A percentile compares a stretch with the other conserved stretches of the same genome.
phyloP scores from a whole-genome alignment of 2,797 vertebrate species.

The Alcedo quadribrachys region DNA sequence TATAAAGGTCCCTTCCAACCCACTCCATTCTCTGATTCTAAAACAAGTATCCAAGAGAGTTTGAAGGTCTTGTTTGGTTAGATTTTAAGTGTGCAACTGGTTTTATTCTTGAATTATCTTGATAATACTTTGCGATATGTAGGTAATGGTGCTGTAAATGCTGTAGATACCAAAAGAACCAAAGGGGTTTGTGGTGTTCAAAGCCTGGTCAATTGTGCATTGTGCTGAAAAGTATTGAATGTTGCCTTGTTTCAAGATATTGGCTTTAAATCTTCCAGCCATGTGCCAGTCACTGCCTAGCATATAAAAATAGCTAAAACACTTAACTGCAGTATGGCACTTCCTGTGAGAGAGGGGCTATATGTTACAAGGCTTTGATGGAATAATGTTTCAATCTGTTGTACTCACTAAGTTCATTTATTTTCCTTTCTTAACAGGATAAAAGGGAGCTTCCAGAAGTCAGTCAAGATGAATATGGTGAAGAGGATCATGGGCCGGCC shows the following conservation, averaged over 20 bases:
- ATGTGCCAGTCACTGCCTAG: neutral
- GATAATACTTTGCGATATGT: neutral
- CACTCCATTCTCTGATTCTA: neutral
- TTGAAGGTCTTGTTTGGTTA: neutral
- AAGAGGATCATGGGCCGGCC: constrained; percentile 99
- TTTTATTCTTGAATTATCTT: neutral
- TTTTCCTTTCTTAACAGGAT: constrained; percentile 76
- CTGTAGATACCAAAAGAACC: neutral
- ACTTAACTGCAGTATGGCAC: neutral
- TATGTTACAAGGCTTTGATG: neutral
- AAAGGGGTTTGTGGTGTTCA: neutral
- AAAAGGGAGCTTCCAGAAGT: constrained; percentile 82
- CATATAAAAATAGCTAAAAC: neutral
- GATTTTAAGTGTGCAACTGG: neutral
- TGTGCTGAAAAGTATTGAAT: neutral
- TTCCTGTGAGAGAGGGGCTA: neutral
- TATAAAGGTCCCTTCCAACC: neutral
- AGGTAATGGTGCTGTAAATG: neutral
- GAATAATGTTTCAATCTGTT: neutral
- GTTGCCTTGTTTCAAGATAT: neutral
- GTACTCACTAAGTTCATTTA: neutral
- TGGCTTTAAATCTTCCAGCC: neutral
- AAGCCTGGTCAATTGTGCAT: neutral
- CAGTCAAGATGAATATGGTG: constrained; percentile 99
- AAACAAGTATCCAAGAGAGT: neutral